Evolutionary conservation across 2,113 vertebrate genomes (phyloP).

Genomic region (Psittacus erithacus): DNA sequence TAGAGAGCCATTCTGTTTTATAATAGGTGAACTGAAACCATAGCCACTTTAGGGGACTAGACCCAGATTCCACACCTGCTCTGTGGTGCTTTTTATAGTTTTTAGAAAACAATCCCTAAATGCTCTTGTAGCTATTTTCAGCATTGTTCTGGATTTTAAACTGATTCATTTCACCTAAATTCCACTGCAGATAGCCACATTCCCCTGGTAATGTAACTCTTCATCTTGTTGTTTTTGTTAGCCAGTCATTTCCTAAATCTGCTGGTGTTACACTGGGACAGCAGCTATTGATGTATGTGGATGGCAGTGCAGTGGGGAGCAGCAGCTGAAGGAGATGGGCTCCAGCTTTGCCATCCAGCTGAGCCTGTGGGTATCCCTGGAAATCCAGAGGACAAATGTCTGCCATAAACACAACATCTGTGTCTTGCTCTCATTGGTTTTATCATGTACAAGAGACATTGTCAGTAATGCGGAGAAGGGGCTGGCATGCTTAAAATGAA

Average conservation of each 20-base stretch:
- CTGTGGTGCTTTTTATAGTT: background rate
- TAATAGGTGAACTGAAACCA: background rate
- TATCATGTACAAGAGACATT: background rate
- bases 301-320: background rate
- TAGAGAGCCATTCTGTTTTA: background rate
- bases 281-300: rapidly evolving
- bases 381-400: background rate
- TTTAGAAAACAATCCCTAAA: background rate
- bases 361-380: background rate
- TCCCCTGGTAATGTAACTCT: background rate
- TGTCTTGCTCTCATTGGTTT: background rate
- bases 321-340: background rate
- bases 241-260: background rate
- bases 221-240: background rate
- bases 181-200: rapidly evolving
- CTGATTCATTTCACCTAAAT: background rate
- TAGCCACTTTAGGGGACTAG: background rate
- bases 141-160: background rate
- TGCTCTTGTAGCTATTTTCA: background rate
- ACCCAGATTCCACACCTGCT: background rate
- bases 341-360: background rate
- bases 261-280: rapidly evolving
- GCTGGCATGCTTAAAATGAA: background rate
- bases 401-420: background rate
- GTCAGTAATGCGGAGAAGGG: background rate